Evolutionary conservation across 2,888 invertebrate genomes (phyloP).

Genomic region (Diogma glabrata): DNA sequence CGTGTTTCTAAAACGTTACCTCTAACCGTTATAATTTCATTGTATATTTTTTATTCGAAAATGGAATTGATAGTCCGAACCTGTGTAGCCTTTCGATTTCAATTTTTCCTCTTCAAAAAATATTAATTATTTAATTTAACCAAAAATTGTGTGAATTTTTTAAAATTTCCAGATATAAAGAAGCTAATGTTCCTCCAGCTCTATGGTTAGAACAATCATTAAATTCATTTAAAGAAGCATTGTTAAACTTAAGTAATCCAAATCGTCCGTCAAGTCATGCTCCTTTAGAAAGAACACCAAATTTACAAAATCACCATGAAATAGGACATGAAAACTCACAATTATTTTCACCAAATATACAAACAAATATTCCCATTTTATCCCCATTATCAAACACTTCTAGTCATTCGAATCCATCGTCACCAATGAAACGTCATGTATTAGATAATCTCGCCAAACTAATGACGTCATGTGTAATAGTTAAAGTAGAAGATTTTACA

Average conservation of each 20-base stretch:
- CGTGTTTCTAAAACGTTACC: too few species aligned
- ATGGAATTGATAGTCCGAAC: too few species aligned
- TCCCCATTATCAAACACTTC: slow-evolving; percentile 15
- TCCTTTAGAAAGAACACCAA: slow-evolving; percentile 29
- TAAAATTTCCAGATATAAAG: slow-evolving; percentile 45
- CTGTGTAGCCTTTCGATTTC: too few species aligned
- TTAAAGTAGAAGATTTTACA: slow-evolving; percentile 84
- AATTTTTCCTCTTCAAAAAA: neutral
- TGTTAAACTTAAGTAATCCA: slow-evolving; percentile 64
- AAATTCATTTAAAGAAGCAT: slow-evolving; percentile 61
- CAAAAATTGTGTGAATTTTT: too few species aligned
- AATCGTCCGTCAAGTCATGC: slow-evolving; percentile 35
- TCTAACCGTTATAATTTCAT: too few species aligned
- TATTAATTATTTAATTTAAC: too few species aligned
- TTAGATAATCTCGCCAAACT: slow-evolving; percentile 68
- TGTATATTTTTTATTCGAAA: too few species aligned
- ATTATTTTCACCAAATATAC: slow-evolving; percentile 4
- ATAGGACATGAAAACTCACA: too few species aligned
- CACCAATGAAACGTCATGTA: slow-evolving; percentile 54
- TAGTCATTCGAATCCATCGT: slow-evolving; percentile 27
- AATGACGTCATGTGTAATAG: slow-evolving; percentile 84
- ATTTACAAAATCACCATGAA: too few species aligned
- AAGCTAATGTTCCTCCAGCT: slow-evolving; percentile 65
- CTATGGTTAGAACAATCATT: slow-evolving; percentile 83
- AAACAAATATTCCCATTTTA: neutral